These are phyloP conservation scores for Linyphia triangularis DNA, from an alignment of 2,888 invertebrate genomes.

Conservation along the genomic window DNA sequence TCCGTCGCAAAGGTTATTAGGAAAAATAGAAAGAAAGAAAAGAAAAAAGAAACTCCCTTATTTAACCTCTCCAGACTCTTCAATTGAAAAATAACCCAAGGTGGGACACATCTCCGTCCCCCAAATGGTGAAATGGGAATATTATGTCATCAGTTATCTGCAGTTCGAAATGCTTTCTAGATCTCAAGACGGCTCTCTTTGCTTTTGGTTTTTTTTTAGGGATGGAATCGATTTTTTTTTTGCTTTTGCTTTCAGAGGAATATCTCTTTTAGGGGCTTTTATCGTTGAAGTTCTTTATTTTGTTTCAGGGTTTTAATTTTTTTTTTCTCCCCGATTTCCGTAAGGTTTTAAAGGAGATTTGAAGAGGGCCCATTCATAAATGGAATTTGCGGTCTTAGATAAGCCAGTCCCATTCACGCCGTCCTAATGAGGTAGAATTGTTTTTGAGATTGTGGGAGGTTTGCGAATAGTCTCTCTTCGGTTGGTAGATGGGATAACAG, in stretches of 20 bases:
- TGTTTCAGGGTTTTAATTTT: constrained; percentile 24
- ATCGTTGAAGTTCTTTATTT: background rate
- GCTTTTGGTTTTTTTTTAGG: background rate
- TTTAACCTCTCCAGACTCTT: constrained; percentile 5
- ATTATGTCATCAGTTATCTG: constrained; percentile 62
- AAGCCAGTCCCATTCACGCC: constrained; percentile 9
- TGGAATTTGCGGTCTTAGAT: constrained; percentile 12
- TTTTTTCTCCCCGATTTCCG: background rate
- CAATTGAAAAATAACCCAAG: background rate
- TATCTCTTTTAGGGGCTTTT: background rate
- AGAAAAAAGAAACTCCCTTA: too few relatives aligned
- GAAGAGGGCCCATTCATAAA: constrained; percentile 18
- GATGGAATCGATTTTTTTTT: background rate
- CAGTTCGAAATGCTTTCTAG: constrained; percentile 55
- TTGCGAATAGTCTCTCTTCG: too few relatives aligned
- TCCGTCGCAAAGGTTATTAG: constrained; percentile 2
- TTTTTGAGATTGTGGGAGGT: too few relatives aligned
- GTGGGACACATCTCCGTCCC: background rate
- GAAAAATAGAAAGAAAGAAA: background rate
- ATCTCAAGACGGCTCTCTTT: constrained; percentile 6
- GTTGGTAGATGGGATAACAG: too few relatives aligned
- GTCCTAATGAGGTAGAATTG: background rate
- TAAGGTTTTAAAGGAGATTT: background rate
- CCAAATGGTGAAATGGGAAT: constrained; percentile 43
- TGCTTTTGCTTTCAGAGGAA: background rate